Evolutionary conservation across 1,140 invertebrate species (phyloP).

Genomic region (Orussus abietinus): DNA sequence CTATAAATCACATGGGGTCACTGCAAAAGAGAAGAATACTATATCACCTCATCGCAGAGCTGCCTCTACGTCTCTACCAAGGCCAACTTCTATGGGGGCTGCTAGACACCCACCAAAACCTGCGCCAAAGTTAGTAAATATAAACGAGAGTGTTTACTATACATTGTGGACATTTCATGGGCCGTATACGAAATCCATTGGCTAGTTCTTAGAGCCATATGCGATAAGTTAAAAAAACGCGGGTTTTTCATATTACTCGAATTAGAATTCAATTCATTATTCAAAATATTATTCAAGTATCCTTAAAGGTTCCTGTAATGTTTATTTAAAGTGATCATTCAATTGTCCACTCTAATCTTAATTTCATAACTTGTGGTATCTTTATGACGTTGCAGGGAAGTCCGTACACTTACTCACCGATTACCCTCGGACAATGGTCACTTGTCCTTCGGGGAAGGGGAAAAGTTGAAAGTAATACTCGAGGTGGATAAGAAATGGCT

Average conservation of each 20-base stretch:
- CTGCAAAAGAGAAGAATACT: conserved; percentile 45
- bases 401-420: conserved; percentile 69
- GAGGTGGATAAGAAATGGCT: conserved; percentile 76
- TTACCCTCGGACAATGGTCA: conserved; percentile 72
- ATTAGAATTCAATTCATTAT: no score
- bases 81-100: conserved; percentile 46
- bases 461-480: conserved; percentile 67
- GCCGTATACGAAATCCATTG: no score
- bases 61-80: conserved; percentile 59
- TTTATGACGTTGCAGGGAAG: conserved; percentile 68
- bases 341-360: no score
- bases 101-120: conserved; percentile 29
- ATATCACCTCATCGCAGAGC: conserved; percentile 59
- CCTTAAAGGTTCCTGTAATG: no score
- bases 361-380: no score
- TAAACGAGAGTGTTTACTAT: no score
- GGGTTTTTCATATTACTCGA: no score
- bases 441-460: conserved; percentile 74
- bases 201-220: no score
- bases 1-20: conserved; percentile 56
- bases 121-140: conserved; percentile 49
- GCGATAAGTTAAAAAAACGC: no score
- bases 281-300: no score
- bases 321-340: no score
- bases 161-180: no score